Base-by-base conservation (phyloP, 1,140 invertebrate species). In the Sycophila sp. region DNA sequence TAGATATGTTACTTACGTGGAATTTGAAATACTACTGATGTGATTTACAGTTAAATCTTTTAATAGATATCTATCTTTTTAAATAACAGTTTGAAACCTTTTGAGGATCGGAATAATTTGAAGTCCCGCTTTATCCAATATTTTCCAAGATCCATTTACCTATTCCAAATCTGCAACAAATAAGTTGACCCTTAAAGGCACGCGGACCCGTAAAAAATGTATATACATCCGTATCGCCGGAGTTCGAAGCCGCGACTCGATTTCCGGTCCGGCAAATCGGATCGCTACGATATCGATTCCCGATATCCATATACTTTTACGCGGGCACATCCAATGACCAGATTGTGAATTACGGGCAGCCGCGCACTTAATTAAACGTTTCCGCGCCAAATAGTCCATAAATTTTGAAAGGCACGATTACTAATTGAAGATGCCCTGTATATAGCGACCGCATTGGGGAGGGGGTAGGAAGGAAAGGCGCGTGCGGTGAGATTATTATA, bases 311-410 rank as follows among this genome's bases (percentile, higher is more conserved):
- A 53, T 51, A 64, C n/a, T n/a, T n/a, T n/a, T 24, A 38, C 30
- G 47, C 47, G 6, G 30, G 19, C 22, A 5, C 22, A 2, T 36
- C 19, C 36, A 64, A 51, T 51, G 45, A 49, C 49, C 53, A 38
- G n/a, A 65, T 65, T 34, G 19, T 53, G 34, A 65, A 65, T 65
- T 53, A 65, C 38, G 53, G 8, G 40, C 51, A n/a, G 34, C 13
- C 30, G 22, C 17, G 13, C 30, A 51, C 49, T 70, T 70, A 70
- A 70, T 70, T 63, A 56, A 63, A 15, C 49, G 38, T 17, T 45
- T 45, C 32, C 36, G 68, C 45, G 56, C 63, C 45, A 63, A 69
- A 63, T 70, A 70, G 56, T 70, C 36, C 38, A 70, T 70, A 70
- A 70, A 70, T 70, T 63, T 70, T 56, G 59, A 63, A 55, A 45